A percentile compares a stretch with the other conserved stretches of the same genome.
phyloP scores from a whole-genome alignment of 2,888 invertebrate species.

The Cephonodes hylas region DNA sequence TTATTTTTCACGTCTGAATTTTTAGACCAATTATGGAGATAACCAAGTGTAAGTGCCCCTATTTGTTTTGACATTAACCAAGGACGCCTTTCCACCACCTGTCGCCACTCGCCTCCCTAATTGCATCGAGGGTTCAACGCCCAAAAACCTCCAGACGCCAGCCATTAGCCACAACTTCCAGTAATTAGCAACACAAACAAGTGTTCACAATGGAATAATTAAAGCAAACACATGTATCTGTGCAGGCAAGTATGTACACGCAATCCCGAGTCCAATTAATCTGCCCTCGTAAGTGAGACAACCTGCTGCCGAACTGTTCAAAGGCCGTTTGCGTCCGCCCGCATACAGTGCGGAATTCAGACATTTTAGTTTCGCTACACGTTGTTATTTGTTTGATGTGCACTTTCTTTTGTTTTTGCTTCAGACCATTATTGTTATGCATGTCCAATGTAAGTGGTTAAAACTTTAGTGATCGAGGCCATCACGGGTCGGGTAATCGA shows the following conservation, averaged over 20 bases:
- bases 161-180: neutral
- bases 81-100: neutral
- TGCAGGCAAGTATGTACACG: slow-evolving; percentile 9
- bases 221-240: neutral
- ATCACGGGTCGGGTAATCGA: no score
- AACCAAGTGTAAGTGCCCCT: no score
- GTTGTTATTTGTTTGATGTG: neutral
- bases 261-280: slow-evolving; percentile 32
- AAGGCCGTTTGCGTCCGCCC: slow-evolving; percentile 19
- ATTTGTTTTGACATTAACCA: neutral
- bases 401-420: neutral
- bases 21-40: no score
- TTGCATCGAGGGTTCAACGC: neutral
- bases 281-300: slow-evolving; percentile 20
- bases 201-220: neutral
- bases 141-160: neutral
- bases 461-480: no score
- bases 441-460: no score
- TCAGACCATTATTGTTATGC: no score
- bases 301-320: slow-evolving; percentile 25
- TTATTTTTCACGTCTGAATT: no score
- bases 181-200: neutral
- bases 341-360: neutral
- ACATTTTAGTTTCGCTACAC: neutral
- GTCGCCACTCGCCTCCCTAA: neutral